These are phyloP conservation scores for Ifrita kowaldi DNA, from an alignment of 2,113 vertebrate genomes.

Conservation along the genomic window DNA sequence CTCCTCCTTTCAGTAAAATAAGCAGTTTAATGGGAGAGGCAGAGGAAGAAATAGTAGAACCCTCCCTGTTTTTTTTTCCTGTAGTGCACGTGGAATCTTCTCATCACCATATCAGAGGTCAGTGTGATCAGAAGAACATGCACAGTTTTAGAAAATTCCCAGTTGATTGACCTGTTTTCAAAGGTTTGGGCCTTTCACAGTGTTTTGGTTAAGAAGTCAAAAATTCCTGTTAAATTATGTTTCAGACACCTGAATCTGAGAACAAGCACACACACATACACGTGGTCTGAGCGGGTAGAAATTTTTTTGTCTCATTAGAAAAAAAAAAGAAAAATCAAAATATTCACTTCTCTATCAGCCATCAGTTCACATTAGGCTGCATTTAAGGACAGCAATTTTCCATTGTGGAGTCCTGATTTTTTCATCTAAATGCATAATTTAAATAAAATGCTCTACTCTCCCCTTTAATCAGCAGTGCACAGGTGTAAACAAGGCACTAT, in stretches of 20 bases:
- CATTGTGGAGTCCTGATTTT: background rate
- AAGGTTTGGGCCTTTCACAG: background rate
- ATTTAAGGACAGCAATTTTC: background rate
- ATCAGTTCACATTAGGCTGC: background rate
- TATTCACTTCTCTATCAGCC: background rate
- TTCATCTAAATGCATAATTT: background rate
- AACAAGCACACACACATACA: rapidly evolving
- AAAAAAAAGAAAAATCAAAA: no score
- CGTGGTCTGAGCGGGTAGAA: rapidly evolving
- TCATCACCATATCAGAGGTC: background rate
- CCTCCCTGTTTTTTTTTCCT: background rate
- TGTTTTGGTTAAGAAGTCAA: background rate
- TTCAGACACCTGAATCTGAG: background rate
- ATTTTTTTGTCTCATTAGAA: background rate
- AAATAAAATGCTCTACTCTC: background rate
- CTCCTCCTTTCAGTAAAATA: background rate
- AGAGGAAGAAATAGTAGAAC: background rate
- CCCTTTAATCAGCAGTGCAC: background rate
- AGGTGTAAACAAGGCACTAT: rapidly evolving
- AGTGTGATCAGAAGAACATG: background rate
- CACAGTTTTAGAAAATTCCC: background rate
- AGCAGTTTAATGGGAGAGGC: background rate
- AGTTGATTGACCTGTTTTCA: background rate
- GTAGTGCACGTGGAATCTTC: background rate
- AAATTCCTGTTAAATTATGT: background rate